Base-by-base conservation (phyloP, 2,113 vertebrate species). In the Willisornis vidua region DNA sequence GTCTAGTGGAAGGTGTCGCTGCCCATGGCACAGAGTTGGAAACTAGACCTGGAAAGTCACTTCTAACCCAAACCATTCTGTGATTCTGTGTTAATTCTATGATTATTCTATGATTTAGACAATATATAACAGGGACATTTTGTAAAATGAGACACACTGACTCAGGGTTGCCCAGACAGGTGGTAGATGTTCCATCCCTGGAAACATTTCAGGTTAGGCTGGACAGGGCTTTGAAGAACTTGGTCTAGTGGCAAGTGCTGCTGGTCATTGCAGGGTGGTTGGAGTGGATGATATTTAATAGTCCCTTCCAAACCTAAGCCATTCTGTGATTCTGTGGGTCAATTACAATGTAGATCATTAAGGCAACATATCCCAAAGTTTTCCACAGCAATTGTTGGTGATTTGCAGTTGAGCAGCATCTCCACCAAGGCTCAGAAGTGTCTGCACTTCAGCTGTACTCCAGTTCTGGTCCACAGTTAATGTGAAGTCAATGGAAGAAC, bases 341-440 rank as follows among this genome's bases (percentile, higher is more conserved):
- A 63, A 5, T 43, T 29, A 10, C 0, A 0, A 7, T 6, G 9
- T 31, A 57, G 14, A 7, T 89, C 43, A 11, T 59, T 63, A 35
- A 67, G 25, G 22, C 14, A 39, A 29, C 0, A 0, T 1, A 1
- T 63, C 45, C 61, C 43, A 28, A 31, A 48, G 29, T 72, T 85
- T 63, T 41, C 23, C 16, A 4, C 18, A 16, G 14, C 0, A 3
- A 3, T 6, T 45, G n/a, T 14, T 19, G 12, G 18, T 73, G 51
- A 41, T 77, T 1, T 6, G 28, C 13, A 31, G 14, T 35, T 37
- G 43, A 49, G 43, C 24, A 63, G 9, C 26, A 39, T 15, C 19
- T 68, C 35, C 16, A 35, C 9, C 22, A 9, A 3, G 68, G 28
- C 45, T 35, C 26, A 65, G 49, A 73, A 65, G 18, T 14, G 46